A percentile compares a stretch with the other conserved stretches of the same genome.
Evolutionary conservation across 2,888 invertebrate genomes (phyloP).

Genomic region (Parascotia fuliginaria): DNA sequence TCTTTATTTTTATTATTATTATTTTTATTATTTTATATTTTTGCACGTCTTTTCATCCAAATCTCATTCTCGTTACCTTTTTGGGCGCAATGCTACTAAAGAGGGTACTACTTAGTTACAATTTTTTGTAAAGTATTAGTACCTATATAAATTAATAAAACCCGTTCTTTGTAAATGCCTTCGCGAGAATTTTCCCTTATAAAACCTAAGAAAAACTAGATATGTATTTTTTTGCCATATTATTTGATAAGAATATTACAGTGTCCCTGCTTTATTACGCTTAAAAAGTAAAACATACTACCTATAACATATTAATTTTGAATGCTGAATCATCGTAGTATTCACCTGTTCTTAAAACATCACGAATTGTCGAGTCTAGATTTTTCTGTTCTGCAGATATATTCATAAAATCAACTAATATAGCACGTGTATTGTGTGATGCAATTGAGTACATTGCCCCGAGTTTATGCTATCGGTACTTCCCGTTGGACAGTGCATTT

Average conservation of each 20-base stretch:
- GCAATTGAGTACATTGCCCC: not conserved
- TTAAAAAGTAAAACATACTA: not conserved
- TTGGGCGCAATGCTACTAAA: too few species aligned
- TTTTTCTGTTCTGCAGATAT: not conserved
- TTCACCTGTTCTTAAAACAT: not conserved
- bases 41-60: too few species aligned
- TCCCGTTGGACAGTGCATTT: slow-evolving; percentile 1
- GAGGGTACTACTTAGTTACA: too few species aligned
- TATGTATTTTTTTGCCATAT: too few species aligned
- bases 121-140: too few species aligned
- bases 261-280: not conserved
- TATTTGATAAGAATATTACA: not conserved
- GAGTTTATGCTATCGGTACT: slow-evolving; percentile 5
- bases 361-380: not conserved
- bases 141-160: too few species aligned
- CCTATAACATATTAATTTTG: not conserved
- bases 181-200: too few species aligned
- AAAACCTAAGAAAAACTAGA: too few species aligned
- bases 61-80: too few species aligned
- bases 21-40: too few species aligned
- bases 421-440: not conserved
- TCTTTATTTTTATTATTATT: too few species aligned
- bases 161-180: too few species aligned
- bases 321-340: not conserved
- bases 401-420: not conserved